Evolutionary conservation across 1,140 invertebrate genomes (phyloP).

Genomic region (Cydia pomonella): DNA sequence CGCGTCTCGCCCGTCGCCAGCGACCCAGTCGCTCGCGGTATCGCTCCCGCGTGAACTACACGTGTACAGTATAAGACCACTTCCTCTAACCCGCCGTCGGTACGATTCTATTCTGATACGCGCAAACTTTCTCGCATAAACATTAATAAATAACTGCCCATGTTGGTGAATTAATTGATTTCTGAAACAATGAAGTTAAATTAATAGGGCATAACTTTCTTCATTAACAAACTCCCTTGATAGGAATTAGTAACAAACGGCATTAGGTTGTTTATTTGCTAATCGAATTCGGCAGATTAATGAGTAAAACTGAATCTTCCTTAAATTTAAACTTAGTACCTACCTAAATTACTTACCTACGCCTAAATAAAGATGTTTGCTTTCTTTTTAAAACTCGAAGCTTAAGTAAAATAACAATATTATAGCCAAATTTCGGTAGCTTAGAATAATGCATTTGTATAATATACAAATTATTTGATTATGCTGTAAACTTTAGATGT

Average conservation of each 20-base stretch:
- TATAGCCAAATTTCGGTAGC: background rate
- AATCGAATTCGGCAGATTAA: background rate
- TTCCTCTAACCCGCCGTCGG: slow-evolving; percentile 17
- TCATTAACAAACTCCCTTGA: slow-evolving; percentile 1
- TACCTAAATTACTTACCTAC: too few species aligned
- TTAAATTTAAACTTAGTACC: background rate
- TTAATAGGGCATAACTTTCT: slow-evolving; percentile 17
- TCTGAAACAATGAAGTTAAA: slow-evolving; percentile 29
- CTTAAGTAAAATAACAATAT: background rate
- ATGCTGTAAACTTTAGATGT: background rate
- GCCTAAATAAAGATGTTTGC: background rate
- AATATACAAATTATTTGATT: too few species aligned
- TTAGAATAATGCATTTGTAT: background rate
- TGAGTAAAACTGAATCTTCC: background rate
- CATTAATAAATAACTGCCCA: slow-evolving; percentile 22
- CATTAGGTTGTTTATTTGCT: slow-evolving; percentile 8
- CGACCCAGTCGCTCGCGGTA: slow-evolving; percentile 36
- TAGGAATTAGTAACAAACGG: slow-evolving; percentile 15
- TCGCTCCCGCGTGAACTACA: slow-evolving; percentile 38
- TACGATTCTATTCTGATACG: slow-evolving; percentile 3
- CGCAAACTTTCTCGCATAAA: slow-evolving; percentile 8
- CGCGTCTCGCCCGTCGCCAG: slow-evolving; percentile 46
- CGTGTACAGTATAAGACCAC: slow-evolving; percentile 41
- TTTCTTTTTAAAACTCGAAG: background rate
- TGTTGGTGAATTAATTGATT: slow-evolving; percentile 8